These are phyloP conservation scores for Diglossa brunneiventris DNA, from an alignment of 2,113 vertebrate genomes.

Conservation along the genomic window DNA sequence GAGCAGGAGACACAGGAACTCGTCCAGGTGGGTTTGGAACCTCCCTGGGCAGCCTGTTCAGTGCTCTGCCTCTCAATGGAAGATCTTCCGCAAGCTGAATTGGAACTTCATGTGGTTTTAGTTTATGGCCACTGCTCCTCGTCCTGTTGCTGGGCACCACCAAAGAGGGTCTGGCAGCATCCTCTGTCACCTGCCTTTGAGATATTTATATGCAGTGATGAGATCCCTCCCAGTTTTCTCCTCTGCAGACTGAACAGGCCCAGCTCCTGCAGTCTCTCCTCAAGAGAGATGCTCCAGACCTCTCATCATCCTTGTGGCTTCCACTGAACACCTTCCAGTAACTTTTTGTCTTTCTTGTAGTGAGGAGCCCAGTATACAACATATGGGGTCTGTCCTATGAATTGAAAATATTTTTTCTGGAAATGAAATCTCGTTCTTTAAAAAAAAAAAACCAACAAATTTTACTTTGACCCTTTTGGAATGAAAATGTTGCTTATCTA, in stretches of 20 bases:
- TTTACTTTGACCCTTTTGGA: background rate
- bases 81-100: no score
- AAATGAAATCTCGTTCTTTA: background rate
- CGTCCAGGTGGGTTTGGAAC: background rate
- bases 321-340: background rate
- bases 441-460: background rate
- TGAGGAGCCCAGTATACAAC: background rate
- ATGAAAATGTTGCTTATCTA: background rate
- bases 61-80: background rate
- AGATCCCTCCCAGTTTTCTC: background rate
- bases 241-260: no score
- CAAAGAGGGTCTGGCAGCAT: background rate
- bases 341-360: background rate
- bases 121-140: background rate
- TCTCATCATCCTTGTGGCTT: background rate
- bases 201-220: background rate
- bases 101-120: background rate
- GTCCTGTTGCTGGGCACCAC: fast-evolving
- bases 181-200: background rate
- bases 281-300: background rate
- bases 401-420: background rate
- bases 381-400: fast-evolving
- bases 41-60: background rate
- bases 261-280: background rate
- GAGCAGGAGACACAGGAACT: background rate